A percentile compares a stretch with the other conserved stretches of the same genome.
phyloP scores from a whole-genome alignment of 2,888 invertebrate species.

The Pseudanteris insignis region DNA sequence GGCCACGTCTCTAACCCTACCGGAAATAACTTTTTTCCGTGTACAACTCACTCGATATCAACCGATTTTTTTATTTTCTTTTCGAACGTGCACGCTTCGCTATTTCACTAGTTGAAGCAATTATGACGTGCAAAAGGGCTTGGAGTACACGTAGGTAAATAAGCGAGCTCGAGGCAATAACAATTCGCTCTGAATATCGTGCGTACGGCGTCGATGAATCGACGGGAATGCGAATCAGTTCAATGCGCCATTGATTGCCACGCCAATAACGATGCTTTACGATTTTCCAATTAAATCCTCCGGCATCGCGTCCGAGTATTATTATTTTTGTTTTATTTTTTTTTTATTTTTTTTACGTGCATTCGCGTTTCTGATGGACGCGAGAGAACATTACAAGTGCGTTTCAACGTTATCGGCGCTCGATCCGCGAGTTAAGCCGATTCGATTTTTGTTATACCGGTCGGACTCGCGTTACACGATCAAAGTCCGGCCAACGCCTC shows the following conservation, averaged over 20 bases:
- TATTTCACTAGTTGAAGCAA: too few species aligned
- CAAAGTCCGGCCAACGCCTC: too few species aligned
- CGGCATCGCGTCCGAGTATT: conserved; percentile 9
- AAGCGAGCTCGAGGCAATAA: conserved; percentile 30
- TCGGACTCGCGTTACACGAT: too few species aligned
- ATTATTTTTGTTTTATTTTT: too few species aligned
- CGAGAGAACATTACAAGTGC: conserved; percentile 11
- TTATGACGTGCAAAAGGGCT: conserved; percentile 9
- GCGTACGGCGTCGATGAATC: conserved; percentile 16
- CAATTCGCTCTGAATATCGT: conserved; percentile 31
- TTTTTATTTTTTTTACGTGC: conserved; percentile 26
- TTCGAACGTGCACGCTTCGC: too few species aligned
- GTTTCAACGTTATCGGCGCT: too few species aligned
- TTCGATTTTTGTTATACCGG: too few species aligned
- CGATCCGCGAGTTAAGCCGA: too few species aligned
- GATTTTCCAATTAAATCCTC: conserved; percentile 35
- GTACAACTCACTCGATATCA: too few species aligned
- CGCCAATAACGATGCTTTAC: conserved; percentile 31
- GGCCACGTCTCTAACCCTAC: too few species aligned
- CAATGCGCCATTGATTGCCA: conserved; percentile 32
- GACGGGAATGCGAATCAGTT: conserved; percentile 31
- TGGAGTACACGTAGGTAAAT: conserved; percentile 31
- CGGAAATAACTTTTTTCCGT: too few species aligned
- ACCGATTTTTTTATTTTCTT: too few species aligned
- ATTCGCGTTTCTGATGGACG: conserved; percentile 23